Evolutionary conservation across 53 echinoderm and acorn worm species (phyloP), one percentile per base, ranked within the genome.

Genomic region (Apostichopus leukothele): DNA sequence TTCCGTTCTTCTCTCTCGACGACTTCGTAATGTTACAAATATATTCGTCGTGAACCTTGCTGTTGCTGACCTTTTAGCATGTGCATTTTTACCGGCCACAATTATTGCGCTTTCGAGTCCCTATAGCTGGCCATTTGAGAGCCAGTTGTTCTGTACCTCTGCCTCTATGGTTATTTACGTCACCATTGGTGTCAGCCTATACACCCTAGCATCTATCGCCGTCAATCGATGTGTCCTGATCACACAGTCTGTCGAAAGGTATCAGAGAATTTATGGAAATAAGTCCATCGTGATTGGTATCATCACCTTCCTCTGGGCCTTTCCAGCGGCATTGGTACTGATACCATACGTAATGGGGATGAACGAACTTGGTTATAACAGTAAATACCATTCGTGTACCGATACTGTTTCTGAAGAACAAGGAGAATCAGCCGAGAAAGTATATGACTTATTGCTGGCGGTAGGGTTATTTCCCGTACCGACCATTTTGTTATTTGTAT

Each of bases 151-250:
- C 50, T 93, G 93, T 52, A 78, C 80, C 11, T 27, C 73, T 7
- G 75, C 80, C 5, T 90, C 87, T 5, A 75, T 76, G 21, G 51
- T 93, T 9, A 20, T 91, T 9, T 88, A 87, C 76, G 21, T 88
- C 53, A 89, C 90, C 71, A 23, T 88, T 9, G 88, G 90, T 10
- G 87, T 87, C 8, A 93, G 93, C 19, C 67, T 93, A 5, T 90
- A 90, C 61, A 93, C 87, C 18, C 73, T 93, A 14, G 88, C 93
- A 18, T 88, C 91, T 1, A 93, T 93, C 9, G 93, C 89, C 2
- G 10, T 93, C 1, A 91, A 93, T 88, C 71, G 93, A 19, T 89
- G 67, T 54, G 21, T 93, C 23, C 89, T 93, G 9, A 93, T 93
- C 25, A 93, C 93, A 0, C 76, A 89, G n/a, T 61, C 91, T 0